Conservation (phyloP, 2,888 invertebrate genomes). For the Nemotelus pantherinus region DNA sequence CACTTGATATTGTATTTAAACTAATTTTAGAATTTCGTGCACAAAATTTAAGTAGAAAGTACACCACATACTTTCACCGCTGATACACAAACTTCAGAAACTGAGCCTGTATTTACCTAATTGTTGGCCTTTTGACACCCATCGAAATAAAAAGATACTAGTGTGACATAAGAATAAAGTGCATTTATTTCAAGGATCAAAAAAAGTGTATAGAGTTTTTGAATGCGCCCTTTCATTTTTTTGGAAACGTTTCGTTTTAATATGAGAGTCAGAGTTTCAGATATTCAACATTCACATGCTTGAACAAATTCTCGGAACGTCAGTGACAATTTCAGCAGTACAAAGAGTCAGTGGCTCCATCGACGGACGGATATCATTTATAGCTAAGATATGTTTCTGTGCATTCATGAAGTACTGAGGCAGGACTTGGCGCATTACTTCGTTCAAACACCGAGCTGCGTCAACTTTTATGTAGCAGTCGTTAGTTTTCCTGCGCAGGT, state of each 20-base stretch:
- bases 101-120: no score
- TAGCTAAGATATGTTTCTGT: background rate
- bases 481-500: background rate
- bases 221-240: background rate
- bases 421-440: slow-evolving; percentile 8
- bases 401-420: background rate
- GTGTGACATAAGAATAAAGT: no score
- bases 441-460: slow-evolving; percentile 20
- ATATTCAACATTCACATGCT: background rate
- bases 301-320: background rate
- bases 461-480: slow-evolving; percentile 1
- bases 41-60: no score
- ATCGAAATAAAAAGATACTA: no score
- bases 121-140: no score
- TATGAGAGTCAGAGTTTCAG: background rate
- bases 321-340: slow-evolving; percentile 12
- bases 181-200: background rate
- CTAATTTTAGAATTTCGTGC: no score
- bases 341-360: slow-evolving; percentile 22
- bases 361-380: background rate
- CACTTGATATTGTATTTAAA: no score
- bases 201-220: background rate
- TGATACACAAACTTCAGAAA: no score
- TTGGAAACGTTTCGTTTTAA: background rate
- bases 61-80: no score